Base-by-base conservation (phyloP, 1,140 invertebrate species). In the Holotrichia oblita region DNA sequence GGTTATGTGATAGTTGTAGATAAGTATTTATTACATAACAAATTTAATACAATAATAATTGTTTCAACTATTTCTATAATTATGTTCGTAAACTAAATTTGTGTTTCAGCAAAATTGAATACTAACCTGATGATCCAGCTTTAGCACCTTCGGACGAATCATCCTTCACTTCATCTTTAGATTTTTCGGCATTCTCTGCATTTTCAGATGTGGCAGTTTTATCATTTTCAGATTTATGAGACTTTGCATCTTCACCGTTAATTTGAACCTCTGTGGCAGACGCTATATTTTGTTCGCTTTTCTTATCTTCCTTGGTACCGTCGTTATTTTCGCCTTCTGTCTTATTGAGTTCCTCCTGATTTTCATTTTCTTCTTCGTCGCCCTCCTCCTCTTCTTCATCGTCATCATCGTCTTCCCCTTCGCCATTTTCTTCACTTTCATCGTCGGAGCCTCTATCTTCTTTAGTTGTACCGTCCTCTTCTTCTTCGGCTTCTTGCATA, bases 361-460 rank as follows among this genome's bases (percentile, higher is more conserved):
- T 76, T 77, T 78, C 75, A 79, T 85, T 87, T 27, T 87, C 86
- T 61, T 85, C 72, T 3, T n/a, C 72, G 10, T n/a, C 82, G 83
- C 88, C 88, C 22, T 90, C 88, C 6, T 90, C 89, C 22, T 78
- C 79, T 10, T 88, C 89, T 2, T 88, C 89, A 24, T 87, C 88
- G 42, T 86, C 87, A 27, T 87, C 86, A 34, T 82, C 85, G 44
- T 78, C 83, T 22, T 87, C 85, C 2, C 84, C 85, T 22, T 80
- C 81, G n/a, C 79, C 82, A 48, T 83, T 85, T 10, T 86, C 84
- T 6, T 81, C 87, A 77, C 86, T 85, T 44, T 87, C 86, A 80
- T 89, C 86, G 73, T 85, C 85, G 22, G 85, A 81, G 6, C 85
- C 83, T 10, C 88, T 89, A 2, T 87, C 87, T 78, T 88, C 88